Base-by-base conservation (phyloP, 2,888 invertebrate genomes). In the Augiades crinisus region DNA sequence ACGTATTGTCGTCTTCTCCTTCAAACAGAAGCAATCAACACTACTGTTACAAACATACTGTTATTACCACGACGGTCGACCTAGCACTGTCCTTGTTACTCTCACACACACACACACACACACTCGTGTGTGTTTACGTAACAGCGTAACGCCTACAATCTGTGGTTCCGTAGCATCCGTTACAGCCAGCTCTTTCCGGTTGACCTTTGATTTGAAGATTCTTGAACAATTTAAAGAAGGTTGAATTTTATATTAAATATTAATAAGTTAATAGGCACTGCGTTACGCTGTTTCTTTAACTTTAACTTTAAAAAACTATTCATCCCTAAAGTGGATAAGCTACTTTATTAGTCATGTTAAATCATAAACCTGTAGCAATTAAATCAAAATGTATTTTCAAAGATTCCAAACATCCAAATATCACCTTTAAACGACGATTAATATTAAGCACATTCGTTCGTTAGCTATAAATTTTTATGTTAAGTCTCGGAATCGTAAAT, bases 401-500 rank as follows among this genome's bases (percentile, higher is more conserved):
- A 30, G 30, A 5, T 30, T 27, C n/a, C n/a, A 27, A 4, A 27
- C 27, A 1, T 30, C 12, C 1, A 30, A 30, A 30, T 30, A 12
- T 30, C 37, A 38, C n/a, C 37, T 36, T 36, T 7, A 22, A 38
- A 21, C 13, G 6, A 1, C 5, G 5, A 21, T 38, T 38, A 22
- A 38, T 37, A 37, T 37, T 21, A 38, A 22, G 3, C 14, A 13
- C 34, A 16, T 31, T 10, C 19, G 19, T 37, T 24, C 24, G 12
- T 12, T 40, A 30, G 27, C 41, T 43, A 10, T 16, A 31, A 17
- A 31, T 7, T 19, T 41, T 30, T 13, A 38, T 44, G 13, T 19
- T 38, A 45, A 22, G 38, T 17, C 19, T 21, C 19, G 13, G 47
- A 38, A 33, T 47, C 47, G 31, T 47, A 40, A 40, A 31, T 40